phyloP scores from a whole-genome alignment of 2,113 vertebrate genomes.

The Halichoerus grypus region DNA sequence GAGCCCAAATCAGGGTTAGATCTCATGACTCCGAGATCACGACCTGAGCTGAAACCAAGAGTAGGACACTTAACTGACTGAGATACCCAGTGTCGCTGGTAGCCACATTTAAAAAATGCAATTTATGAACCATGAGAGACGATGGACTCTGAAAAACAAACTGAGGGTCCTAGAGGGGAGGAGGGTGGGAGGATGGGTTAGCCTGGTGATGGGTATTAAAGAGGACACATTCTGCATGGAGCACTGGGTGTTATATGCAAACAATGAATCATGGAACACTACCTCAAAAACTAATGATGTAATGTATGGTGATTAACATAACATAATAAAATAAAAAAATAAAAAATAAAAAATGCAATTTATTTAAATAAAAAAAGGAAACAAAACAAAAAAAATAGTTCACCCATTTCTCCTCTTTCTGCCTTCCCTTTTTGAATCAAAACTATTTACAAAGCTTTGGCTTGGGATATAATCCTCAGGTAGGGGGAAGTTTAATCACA shows the following conservation, averaged over 20 bases:
- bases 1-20: not conserved
- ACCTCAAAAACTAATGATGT: too few relatives aligned
- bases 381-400: not conserved
- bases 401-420: not conserved
- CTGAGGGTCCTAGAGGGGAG: too few relatives aligned
- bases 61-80: not conserved
- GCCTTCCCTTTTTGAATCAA: not conserved
- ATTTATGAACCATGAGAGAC: not conserved
- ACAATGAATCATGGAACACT: too few relatives aligned
- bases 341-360: not conserved
- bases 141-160: too few relatives aligned
- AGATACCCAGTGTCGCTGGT: not conserved
- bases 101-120: not conserved
- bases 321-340: too few relatives aligned
- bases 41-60: not conserved
- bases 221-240: too few relatives aligned
- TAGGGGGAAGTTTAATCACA: not conserved
- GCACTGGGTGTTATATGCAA: too few relatives aligned
- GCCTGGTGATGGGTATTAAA: too few relatives aligned
- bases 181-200: too few relatives aligned
- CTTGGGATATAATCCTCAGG: not conserved
- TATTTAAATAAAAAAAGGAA: not conserved
- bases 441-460: not conserved
- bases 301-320: too few relatives aligned
- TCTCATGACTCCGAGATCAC: not conserved